Conservation (phyloP, 1,140 invertebrate species). For the Drosophila nebulosa region DNA sequence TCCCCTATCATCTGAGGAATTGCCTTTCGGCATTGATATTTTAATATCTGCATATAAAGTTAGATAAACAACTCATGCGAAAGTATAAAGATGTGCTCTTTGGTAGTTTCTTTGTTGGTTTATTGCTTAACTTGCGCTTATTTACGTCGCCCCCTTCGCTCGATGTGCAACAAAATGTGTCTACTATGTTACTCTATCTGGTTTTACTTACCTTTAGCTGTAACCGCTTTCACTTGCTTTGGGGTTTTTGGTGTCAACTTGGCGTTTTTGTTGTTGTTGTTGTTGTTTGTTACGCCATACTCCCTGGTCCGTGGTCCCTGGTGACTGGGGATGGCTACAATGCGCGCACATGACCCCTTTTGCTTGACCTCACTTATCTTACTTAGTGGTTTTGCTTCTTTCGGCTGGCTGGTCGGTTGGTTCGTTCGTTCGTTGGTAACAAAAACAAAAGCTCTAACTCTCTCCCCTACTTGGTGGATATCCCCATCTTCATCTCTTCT, state of each 20-base stretch:
- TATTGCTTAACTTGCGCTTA: background rate
- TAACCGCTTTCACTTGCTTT: background rate
- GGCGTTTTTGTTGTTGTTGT: conserved; percentile 41
- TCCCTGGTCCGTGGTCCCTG: conserved; percentile 29
- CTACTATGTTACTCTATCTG: background rate
- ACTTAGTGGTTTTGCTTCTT: conserved; percentile 68
- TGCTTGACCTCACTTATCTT: conserved; percentile 79
- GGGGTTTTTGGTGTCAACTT: background rate
- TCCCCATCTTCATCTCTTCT: background rate
- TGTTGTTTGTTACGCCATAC: conserved; percentile 3
- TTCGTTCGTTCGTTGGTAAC: background rate
- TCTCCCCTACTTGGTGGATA: background rate
- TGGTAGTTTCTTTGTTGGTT: too few relatives aligned
- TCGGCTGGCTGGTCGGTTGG: conserved; percentile 12
- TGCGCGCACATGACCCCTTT: conserved; percentile 78
- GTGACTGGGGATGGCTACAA: conserved; percentile 56
- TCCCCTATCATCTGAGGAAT: too few relatives aligned
- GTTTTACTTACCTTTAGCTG: background rate
- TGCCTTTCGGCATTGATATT: too few relatives aligned
- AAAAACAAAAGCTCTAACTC: background rate
- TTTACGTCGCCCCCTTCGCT: background rate
- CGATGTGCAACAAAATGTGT: background rate
- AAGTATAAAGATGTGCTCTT: too few relatives aligned
- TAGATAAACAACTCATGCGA: too few relatives aligned
- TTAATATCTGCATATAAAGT: too few relatives aligned